phyloP scores from a whole-genome alignment of 2,888 invertebrate genomes.

The Plagiodera versicolora region DNA sequence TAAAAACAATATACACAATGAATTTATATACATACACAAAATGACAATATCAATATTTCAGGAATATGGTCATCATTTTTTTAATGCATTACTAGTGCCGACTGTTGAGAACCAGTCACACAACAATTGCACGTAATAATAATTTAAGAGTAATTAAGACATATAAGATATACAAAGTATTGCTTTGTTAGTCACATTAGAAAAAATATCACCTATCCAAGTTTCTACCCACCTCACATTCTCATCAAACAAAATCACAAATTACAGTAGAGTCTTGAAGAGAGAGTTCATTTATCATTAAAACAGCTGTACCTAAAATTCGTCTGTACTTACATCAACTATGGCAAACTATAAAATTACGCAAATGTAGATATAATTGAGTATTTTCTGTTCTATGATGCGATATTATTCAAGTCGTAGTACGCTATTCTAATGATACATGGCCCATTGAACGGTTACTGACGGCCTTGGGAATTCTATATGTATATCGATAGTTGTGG shows the following conservation, averaged over 20 bases:
- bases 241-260: slow-evolving; percentile 30
- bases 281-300: slow-evolving; percentile 54
- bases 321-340: slow-evolving; percentile 36
- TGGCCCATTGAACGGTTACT: slow-evolving; percentile 43
- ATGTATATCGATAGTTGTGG: slow-evolving; percentile 37
- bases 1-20: slow-evolving; percentile 58
- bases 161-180: slow-evolving; percentile 69
- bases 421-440: slow-evolving; percentile 57
- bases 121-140: slow-evolving; percentile 53
- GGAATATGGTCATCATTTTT: slow-evolving; percentile 47
- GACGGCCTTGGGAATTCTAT: slow-evolving; percentile 41
- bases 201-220: slow-evolving; percentile 66
- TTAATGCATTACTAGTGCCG: slow-evolving; percentile 49
- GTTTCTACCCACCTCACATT: slow-evolving; percentile 35
- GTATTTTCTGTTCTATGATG: slow-evolving; percentile 24
- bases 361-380: slow-evolving; percentile 19
- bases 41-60: slow-evolving; percentile 51
- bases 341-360: slow-evolving; percentile 37
- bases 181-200: slow-evolving; percentile 75
- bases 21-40: slow-evolving; percentile 56
- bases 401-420: slow-evolving; percentile 27
- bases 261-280: slow-evolving; percentile 20
- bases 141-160: slow-evolving; percentile 58
- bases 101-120: slow-evolving; percentile 45
- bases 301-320: slow-evolving; percentile 53